Percentiles rank a stretch among this genome's conserved stretches.
phyloP scores from a whole-genome alignment of 2,888 invertebrate species.

The Thymelicus acteon region DNA sequence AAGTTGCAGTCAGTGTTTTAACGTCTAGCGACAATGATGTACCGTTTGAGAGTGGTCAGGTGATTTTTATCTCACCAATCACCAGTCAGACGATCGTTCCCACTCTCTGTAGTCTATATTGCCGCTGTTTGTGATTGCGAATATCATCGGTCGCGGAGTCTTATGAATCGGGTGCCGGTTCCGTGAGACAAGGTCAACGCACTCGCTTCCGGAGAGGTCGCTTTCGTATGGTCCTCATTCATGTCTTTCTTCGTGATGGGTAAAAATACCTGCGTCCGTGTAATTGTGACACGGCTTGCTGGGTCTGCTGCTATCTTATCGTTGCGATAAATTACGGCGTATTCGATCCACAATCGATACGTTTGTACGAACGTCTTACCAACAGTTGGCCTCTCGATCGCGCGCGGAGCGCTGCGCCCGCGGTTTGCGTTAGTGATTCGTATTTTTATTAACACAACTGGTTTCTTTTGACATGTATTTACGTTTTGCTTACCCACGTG shows the following conservation, averaged over 20 bases:
- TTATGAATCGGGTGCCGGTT: constrained; percentile 39
- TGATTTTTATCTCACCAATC: constrained; percentile 55
- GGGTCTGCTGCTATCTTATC: constrained; percentile 71
- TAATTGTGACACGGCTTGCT: constrained; percentile 54
- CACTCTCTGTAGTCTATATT: constrained; percentile 52
- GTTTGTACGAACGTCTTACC: constrained; percentile 60
- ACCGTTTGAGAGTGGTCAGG: constrained; percentile 56
- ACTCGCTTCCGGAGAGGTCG: constrained; percentile 44
- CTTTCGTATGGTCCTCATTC: constrained; percentile 27
- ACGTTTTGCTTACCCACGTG: constrained; percentile 34
- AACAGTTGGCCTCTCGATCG: constrained; percentile 74
- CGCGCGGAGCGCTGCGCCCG: constrained; percentile 63
- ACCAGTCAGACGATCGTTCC: constrained; percentile 48
- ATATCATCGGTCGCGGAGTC: constrained; percentile 44
- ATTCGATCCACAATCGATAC: constrained; percentile 78
- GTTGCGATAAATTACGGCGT: constrained; percentile 73
- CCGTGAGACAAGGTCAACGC: constrained; percentile 45
- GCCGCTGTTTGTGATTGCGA: constrained; percentile 56
- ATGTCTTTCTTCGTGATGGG: constrained; percentile 38
- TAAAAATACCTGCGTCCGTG: constrained; percentile 51
- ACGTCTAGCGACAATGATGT: constrained; percentile 56
- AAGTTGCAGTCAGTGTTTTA: constrained; percentile 56
- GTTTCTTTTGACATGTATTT: constrained; percentile 25
- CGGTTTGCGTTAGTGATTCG: constrained; percentile 42
- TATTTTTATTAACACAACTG: constrained; percentile 36